Conservation (phyloP, 2,888 invertebrate species). For the Omphaloscelis lunosa region DNA sequence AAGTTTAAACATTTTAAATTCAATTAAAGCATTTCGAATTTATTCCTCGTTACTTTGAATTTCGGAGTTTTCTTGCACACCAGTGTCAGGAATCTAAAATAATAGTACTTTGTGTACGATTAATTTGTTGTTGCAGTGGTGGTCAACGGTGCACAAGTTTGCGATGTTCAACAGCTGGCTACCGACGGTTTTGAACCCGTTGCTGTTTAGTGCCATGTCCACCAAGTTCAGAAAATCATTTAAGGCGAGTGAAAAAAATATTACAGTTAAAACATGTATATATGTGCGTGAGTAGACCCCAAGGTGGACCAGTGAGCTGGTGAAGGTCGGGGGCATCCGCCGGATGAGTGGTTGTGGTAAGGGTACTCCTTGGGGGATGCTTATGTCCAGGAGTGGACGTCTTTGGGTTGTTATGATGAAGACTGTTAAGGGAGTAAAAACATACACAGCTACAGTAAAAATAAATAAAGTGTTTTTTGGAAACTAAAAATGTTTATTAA, state of each 20-base stretch:
- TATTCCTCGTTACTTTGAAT: neutral
- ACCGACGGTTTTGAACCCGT: constrained; percentile 82
- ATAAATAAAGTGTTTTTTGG: neutral
- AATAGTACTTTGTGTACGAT: neutral
- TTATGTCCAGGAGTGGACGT: no score
- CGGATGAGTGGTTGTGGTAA: no score
- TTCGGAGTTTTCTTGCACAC: no score
- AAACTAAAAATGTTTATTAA: neutral
- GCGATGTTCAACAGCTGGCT: constrained; percentile 80
- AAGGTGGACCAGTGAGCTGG: neutral
- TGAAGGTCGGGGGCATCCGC: neutral
- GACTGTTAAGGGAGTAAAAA: neutral
- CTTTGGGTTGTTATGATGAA: neutral
- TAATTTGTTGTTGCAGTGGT: constrained; percentile 73
- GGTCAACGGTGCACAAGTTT: constrained; percentile 73
- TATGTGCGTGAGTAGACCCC: neutral
- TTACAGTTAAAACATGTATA: neutral
- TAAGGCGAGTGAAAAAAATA: constrained; percentile 70
- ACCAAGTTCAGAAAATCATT: constrained; percentile 83
- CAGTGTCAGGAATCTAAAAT: no score
- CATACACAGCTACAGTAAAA: neutral
- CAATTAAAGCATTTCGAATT: neutral
- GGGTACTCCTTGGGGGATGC: neutral
- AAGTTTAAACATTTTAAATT: neutral
- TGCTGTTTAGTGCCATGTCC: constrained; percentile 85